Percentiles rank a stretch among this genome's conserved stretches.
phyloP scores from a whole-genome alignment of 1,140 invertebrate genomes.

The Sinella curviseta region DNA sequence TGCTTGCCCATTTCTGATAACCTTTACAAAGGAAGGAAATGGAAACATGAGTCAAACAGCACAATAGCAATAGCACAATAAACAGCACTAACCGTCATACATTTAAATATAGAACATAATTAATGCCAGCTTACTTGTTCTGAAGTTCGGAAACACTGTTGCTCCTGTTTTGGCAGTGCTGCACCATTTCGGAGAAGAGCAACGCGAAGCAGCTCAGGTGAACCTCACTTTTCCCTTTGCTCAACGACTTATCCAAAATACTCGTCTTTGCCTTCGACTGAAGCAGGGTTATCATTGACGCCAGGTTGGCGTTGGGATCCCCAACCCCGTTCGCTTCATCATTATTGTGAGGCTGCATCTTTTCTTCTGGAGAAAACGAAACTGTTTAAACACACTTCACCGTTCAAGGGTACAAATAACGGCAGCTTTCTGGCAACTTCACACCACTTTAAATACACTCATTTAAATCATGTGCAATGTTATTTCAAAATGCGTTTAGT shows the following conservation, averaged over 20 bases:
- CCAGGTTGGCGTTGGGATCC: constrained; percentile 39
- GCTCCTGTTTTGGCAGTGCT: constrained; percentile 95
- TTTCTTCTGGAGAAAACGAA: too few relatives aligned
- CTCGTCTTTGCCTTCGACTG: constrained; percentile 64
- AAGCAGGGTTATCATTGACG: constrained; percentile 40
- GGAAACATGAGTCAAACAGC: too few relatives aligned
- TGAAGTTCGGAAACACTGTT: constrained; percentile 93
- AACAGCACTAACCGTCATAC: neutral
- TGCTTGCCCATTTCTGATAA: constrained; percentile 90
- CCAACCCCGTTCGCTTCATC: constrained; percentile 3
- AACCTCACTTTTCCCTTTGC: constrained; percentile 87
- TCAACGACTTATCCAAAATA: constrained; percentile 87
- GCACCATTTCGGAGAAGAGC: constrained; percentile 95
- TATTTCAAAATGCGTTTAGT: too few relatives aligned
- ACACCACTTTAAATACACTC: too few relatives aligned
- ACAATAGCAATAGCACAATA: neutral
- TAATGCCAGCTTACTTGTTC: constrained; percentile 80
- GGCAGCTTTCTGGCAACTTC: too few relatives aligned
- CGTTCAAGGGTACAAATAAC: too few relatives aligned
- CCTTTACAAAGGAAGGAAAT: constrained; percentile 63
- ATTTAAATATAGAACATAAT: constrained; percentile 18
- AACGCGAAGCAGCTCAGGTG: constrained; percentile 91
- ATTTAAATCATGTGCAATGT: too few relatives aligned
- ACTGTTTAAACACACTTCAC: neutral
- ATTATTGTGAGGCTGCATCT: neutral